Evolutionary conservation across 2,797 vertebrate species (phyloP).

Genomic region (Enteromius treurensis): DNA sequence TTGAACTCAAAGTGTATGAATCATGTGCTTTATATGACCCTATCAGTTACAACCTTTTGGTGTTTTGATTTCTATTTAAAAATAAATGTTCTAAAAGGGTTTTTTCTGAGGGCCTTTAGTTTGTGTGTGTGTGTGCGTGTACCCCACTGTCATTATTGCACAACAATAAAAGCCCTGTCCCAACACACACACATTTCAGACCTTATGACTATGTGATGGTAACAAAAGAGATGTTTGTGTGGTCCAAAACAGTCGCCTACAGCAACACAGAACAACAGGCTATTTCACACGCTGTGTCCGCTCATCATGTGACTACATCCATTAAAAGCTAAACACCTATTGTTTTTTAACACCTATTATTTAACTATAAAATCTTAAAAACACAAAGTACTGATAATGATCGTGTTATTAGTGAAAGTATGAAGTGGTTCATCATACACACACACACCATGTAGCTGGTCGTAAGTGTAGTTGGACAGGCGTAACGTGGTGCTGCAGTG

Average conservation of each 20-base stretch:
- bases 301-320: conserved; percentile 37
- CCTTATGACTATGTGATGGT: conserved; percentile 73
- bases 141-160: conserved; percentile 46
- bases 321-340: conserved; percentile 13
- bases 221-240: conserved; percentile 46
- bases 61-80: conserved; percentile 2
- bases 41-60: conserved; percentile 15
- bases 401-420: background rate
- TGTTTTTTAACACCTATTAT: background rate
- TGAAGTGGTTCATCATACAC: conserved; percentile 12
- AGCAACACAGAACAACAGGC: conserved; percentile 26
- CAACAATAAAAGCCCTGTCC: conserved; percentile 82
- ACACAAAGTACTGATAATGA: background rate
- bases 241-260: conserved; percentile 14
- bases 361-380: background rate
- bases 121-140: conserved; percentile 27
- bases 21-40: conserved; percentile 38
- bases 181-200: conserved; percentile 73
- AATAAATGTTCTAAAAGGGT: background rate
- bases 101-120: conserved; percentile 7
- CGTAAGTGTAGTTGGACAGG: conserved; percentile 83
- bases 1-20: background rate
- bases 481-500: conserved; percentile 83
- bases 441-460: conserved; percentile 81
- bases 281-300: background rate